These are phyloP conservation scores for Dipus sagitta DNA, from an alignment of 2,797 vertebrate genomes.

Conservation along the genomic window DNA sequence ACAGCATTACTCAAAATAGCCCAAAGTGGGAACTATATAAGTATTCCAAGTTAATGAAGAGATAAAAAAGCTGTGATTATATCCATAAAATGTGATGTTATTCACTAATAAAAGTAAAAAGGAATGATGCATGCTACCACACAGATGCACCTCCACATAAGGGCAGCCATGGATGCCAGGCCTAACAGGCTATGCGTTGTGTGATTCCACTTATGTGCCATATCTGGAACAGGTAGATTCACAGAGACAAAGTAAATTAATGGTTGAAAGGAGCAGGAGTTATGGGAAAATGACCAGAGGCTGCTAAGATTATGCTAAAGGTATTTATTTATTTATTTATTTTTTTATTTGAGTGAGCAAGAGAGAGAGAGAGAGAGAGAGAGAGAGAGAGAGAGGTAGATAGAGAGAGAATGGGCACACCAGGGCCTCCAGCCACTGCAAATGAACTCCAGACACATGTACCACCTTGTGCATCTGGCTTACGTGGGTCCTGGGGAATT, in stretches of 20 bases:
- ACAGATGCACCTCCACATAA: neutral
- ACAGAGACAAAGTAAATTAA: neutral
- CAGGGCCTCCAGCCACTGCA: too few species aligned
- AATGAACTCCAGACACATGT: too few species aligned
- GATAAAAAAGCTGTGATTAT: neutral
- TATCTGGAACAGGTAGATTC: neutral
- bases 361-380: too few species aligned
- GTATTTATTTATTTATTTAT: too few species aligned
- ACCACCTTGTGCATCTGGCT: too few species aligned
- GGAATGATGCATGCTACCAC: neutral
- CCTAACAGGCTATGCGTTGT: neutral
- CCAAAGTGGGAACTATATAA: neutral
- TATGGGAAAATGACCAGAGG: neutral
- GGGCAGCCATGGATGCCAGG: neutral
- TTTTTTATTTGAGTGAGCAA: too few species aligned
- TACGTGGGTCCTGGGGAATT: too few species aligned
- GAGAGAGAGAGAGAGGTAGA: too few species aligned
- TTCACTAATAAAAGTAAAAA: constrained; percentile 17
- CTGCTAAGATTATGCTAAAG: neutral
- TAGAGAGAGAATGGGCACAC: too few species aligned
- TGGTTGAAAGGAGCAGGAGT: neutral
- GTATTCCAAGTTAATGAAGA: neutral
- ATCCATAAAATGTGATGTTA: neutral
- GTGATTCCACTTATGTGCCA: neutral
- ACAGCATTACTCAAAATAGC: neutral